Evolutionary conservation across 2,888 invertebrate genomes (phyloP).

Genomic region (Steinernema carpocapsae): DNA sequence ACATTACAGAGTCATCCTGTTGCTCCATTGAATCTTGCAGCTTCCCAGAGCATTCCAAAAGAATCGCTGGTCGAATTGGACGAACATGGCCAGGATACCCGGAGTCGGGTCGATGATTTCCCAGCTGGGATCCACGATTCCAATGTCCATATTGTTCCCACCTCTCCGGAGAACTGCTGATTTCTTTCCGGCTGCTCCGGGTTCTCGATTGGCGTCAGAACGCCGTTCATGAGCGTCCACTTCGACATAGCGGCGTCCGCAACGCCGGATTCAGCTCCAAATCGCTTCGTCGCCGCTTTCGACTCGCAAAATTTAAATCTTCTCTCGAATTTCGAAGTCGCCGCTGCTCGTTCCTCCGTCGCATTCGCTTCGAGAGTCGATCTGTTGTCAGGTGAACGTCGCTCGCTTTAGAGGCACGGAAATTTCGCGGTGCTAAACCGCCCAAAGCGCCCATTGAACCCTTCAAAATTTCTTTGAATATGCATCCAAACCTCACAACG

Average conservation of each 20-base stretch:
- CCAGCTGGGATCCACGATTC: slow-evolving; percentile 78
- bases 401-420: too few relatives aligned
- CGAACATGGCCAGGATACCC: slow-evolving; percentile 83
- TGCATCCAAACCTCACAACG: neutral
- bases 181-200: neutral
- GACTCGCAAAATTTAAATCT: too few relatives aligned
- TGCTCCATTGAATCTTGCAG: slow-evolving; percentile 92
- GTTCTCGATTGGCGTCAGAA: slow-evolving; percentile 12
- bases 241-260: neutral
- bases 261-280: too few relatives aligned
- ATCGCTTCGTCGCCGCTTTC: too few relatives aligned
- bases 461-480: neutral
- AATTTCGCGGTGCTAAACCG: too few relatives aligned
- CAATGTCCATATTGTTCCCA: neutral
- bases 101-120: slow-evolving; percentile 93
- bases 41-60: slow-evolving; percentile 80
- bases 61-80: slow-evolving; percentile 83
- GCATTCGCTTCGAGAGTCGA: too few relatives aligned
- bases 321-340: too few relatives aligned
- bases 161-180: neutral
- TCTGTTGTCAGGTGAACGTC: too few relatives aligned
- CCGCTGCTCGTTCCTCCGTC: too few relatives aligned
- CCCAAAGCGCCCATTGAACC: too few relatives aligned
- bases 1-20: slow-evolving; percentile 83
- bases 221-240: neutral